Evolutionary conservation across 2,797 vertebrate species (phyloP).

Genomic region (Prionace glauca): DNA sequence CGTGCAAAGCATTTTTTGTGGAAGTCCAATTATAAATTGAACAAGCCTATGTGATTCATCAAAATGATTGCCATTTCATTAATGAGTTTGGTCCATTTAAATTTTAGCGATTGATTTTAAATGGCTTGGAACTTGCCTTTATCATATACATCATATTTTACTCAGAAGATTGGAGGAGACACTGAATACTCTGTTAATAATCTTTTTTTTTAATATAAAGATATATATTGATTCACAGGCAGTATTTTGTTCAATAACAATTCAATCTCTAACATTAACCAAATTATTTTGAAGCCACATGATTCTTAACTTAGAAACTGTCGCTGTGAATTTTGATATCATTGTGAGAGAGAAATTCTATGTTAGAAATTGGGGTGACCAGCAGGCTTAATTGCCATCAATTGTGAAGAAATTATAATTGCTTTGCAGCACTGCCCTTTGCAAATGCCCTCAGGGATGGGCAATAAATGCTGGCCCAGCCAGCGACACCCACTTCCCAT

Average conservation of each 20-base stretch:
- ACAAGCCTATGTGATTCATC: not conserved
- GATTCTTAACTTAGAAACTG: not conserved
- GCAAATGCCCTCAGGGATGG: too few relatives aligned
- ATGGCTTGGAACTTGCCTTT: not conserved
- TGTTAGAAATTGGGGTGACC: not conserved
- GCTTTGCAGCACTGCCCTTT: not conserved
- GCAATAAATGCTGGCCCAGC: too few relatives aligned
- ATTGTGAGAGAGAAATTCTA: not conserved
- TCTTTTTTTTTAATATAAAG: not conserved
- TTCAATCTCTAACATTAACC: not conserved
- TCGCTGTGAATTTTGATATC: not conserved
- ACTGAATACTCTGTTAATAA: not conserved
- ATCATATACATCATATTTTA: not conserved
- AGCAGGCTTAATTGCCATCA: not conserved
- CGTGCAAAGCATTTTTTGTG: not conserved
- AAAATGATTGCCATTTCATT: slow-evolving; percentile 4
- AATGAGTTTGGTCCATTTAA: slow-evolving; percentile 23
- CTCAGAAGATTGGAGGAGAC: not conserved
- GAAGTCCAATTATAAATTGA: not conserved
- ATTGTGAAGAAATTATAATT: not conserved
- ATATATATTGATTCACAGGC: not conserved
- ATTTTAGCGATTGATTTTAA: slow-evolving; percentile 14
- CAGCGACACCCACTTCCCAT: too few relatives aligned
- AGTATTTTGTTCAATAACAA: not conserved
- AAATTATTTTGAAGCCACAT: not conserved